A percentile compares a stretch with the other conserved stretches of the same genome.
These are phyloP conservation scores for Synanthedon vespiformis DNA, from an alignment of 2,888 invertebrate genomes.

Conservation along the genomic window DNA sequence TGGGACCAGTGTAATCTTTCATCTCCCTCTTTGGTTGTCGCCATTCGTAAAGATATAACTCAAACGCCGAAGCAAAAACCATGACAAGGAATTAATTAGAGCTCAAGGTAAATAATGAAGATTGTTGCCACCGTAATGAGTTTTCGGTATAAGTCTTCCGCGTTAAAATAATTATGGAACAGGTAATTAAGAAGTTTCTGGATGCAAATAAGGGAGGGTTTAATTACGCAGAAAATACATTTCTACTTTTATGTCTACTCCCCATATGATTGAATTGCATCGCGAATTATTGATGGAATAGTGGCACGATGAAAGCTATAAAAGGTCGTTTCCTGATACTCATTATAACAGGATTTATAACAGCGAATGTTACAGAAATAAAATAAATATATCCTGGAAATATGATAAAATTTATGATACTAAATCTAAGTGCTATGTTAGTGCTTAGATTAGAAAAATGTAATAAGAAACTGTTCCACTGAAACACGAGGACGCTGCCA, in stretches of 20 bases:
- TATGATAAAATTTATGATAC: too few relatives aligned
- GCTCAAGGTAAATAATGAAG: conserved; percentile 69
- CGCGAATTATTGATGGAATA: too few relatives aligned
- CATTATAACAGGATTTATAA: too few relatives aligned
- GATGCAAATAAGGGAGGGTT: conserved; percentile 32
- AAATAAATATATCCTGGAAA: too few relatives aligned
- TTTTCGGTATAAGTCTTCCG: conserved; percentile 38
- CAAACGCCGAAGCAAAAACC: conserved; percentile 69
- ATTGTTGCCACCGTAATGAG: conserved; percentile 66
- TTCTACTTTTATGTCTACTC: conserved; percentile 6
- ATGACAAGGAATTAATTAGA: conserved; percentile 72
- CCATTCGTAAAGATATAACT: conserved; percentile 52
- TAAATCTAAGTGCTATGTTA: too few relatives aligned
- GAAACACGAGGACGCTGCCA: too few relatives aligned
- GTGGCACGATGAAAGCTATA: too few relatives aligned
- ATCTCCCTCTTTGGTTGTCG: conserved; percentile 26
- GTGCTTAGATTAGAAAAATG: too few relatives aligned
- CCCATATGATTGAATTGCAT: too few relatives aligned
- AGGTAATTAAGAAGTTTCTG: conserved; percentile 61
- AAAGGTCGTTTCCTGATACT: too few relatives aligned
- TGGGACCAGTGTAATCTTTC: conserved; percentile 11
- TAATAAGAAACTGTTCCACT: too few relatives aligned
- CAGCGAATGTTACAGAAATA: too few relatives aligned
- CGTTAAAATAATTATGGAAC: conserved; percentile 51
- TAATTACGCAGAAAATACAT: conserved; percentile 38